Evolutionary conservation across 2,797 vertebrate genomes (phyloP), one percentile per base, ranked within the genome.

Genomic region (Botia almorhae): DNA sequence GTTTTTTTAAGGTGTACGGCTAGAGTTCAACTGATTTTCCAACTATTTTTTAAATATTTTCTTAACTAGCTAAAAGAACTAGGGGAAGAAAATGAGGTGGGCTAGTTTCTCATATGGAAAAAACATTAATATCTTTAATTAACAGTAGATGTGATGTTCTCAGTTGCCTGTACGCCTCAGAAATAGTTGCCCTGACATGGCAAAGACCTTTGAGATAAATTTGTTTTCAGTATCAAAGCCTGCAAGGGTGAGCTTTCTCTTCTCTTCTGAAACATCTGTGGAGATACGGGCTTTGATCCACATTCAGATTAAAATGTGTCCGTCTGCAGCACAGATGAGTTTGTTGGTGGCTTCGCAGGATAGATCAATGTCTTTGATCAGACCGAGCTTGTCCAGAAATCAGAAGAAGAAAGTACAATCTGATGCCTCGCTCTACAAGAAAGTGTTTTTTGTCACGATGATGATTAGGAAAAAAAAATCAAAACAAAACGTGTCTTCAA

Each of bases 351-450:
- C 79, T 87, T 84, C 81, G 69, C 78, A 83, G 76, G 72, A 75
- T 43, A 80, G 85, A 87, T 83, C 78, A 64, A 65, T 3, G 56
- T 43, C 85, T 86, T 88, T 88, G 84, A 83, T 86, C 84, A 81
- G 82, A 77, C 51, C 13, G 48, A 82, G 53, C 75, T 77, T 74
- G 69, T 83, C 77, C 80, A 75, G 68, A 60, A 80, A 84, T 83
- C 77, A 82, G 19, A 81, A 68, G 19, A 39, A 26, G 73, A 81
- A 83, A 81, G 6, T 50, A 14, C 73, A 81, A 33, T 43, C 23
- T 23, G 33, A 39, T 73, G 55, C 68, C 29, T 72, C 48, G 67
- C 77, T 76, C 33, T 33, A 46, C 58, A 78, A 63, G 78, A 82
- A 74, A 78, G 70, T 75, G 67, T 78, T 64, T 84, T 84, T 76